Conservation (phyloP, 2,113 vertebrate genomes). For the Engraulis encrasicolus region DNA sequence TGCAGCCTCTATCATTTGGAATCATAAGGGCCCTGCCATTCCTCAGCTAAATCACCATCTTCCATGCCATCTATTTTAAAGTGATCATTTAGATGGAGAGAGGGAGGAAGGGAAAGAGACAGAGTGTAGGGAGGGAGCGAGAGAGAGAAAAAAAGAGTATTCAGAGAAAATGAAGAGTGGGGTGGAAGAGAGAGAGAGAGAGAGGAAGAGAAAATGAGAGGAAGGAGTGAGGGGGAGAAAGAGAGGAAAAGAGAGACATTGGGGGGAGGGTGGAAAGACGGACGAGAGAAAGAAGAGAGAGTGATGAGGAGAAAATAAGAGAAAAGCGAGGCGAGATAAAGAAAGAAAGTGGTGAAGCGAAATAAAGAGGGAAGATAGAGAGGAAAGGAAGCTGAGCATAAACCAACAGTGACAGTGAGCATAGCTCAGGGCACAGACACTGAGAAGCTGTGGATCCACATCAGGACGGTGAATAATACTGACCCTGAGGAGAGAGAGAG, state of each 20-base stretch:
- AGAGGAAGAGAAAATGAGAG: too few relatives aligned
- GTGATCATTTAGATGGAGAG: constrained; percentile 58
- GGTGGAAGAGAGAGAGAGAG: neutral
- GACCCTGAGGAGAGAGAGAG: constrained; percentile 35
- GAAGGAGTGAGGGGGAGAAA: too few relatives aligned
- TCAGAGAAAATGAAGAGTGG: constrained; percentile 52
- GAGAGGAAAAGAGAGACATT: too few relatives aligned
- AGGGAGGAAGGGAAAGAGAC: neutral
- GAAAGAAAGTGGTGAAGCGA: neutral
- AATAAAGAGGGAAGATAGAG: neutral
- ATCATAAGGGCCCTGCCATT: constrained; percentile 64
- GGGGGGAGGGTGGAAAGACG: too few relatives aligned
- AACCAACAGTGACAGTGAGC: constrained; percentile 58
- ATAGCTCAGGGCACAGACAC: constrained; percentile 48
- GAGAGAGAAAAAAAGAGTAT: neutral
- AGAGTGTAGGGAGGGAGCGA: neutral
- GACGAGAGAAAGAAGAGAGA: constrained; percentile 31
- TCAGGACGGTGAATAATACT: constrained; percentile 33
- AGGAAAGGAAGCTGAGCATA: constrained; percentile 63
- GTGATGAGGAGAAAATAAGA: neutral
- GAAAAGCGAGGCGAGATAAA: constrained; percentile 25
- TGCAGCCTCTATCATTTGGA: constrained; percentile 74
- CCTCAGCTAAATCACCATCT: constrained; percentile 67
- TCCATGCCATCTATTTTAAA: constrained; percentile 62
- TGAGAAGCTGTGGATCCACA: constrained; percentile 21